Conservation (phyloP, 2,113 vertebrate species). For the Thalassarche chlororhynchos region DNA sequence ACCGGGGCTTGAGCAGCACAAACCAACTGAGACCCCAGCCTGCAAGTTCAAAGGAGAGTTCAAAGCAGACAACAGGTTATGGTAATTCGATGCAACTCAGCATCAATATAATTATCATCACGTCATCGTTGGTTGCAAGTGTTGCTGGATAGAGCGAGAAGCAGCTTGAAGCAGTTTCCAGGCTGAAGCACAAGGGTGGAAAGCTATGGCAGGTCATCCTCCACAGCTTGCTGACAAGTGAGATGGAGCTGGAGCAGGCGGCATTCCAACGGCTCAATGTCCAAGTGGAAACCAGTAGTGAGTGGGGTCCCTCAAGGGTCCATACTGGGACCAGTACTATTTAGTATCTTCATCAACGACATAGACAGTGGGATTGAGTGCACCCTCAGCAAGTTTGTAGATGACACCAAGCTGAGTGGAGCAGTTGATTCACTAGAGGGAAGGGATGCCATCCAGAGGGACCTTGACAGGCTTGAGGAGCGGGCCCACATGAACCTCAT, state of each 20-base stretch:
- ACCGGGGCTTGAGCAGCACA: background rate
- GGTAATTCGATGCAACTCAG: background rate
- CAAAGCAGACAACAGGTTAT: background rate
- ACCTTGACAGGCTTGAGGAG: background rate
- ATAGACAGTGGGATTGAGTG: background rate
- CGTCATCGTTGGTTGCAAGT: background rate
- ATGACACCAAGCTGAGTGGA: background rate
- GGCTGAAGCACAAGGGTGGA: background rate
- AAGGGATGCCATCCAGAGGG: background rate
- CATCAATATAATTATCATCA: background rate
- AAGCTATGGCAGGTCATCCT: background rate
- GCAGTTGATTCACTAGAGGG: background rate
- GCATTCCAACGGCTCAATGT: background rate
- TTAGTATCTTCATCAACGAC: background rate
- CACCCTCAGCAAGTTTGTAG: background rate
- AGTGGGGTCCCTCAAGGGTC: background rate
- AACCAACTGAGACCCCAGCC: background rate
- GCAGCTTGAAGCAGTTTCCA: background rate
- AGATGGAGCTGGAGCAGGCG: background rate
- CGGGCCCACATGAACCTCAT: background rate
- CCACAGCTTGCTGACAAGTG: background rate
- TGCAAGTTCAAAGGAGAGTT: background rate
- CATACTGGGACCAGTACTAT: background rate
- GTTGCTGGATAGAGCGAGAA: background rate
- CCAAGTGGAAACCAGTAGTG: background rate